Conservation (phyloP, 2,113 vertebrate genomes). For the Eulemur rufifrons region DNA sequence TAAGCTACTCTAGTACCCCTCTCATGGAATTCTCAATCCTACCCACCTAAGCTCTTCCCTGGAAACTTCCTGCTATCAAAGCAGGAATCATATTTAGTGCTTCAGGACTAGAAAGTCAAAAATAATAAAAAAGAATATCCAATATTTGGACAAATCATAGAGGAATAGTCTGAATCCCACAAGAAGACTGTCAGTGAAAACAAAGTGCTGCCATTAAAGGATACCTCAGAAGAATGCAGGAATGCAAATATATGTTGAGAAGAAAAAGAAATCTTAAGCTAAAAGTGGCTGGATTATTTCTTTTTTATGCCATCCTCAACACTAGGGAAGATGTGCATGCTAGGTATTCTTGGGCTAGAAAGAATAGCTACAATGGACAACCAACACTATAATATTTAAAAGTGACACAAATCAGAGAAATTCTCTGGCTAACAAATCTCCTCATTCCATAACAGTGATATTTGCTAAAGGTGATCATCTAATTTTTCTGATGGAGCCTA, state of each 20-base stretch:
- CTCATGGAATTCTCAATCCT: neutral
- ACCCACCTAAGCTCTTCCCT: neutral
- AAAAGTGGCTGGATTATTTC: neutral
- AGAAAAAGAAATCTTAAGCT: neutral
- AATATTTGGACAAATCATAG: neutral
- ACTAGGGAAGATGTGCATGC: neutral
- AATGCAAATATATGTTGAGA: neutral
- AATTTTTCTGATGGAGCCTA: neutral
- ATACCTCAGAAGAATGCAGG: neutral
- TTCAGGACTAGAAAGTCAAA: neutral
- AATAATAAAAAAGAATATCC: neutral
- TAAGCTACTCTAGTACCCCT: neutral
- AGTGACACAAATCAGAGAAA: neutral
- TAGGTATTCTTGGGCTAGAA: neutral
- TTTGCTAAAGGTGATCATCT: neutral
- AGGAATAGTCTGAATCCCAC: neutral
- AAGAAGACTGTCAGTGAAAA: neutral
- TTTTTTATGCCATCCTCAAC: neutral
- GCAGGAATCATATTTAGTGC: neutral
- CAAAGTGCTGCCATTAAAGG: neutral
- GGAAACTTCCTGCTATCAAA: neutral
- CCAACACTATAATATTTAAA: neutral
- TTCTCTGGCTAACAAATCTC: neutral
- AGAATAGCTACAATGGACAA: neutral
- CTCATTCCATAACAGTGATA: neutral